These are phyloP conservation scores for Bugula neritina DNA, from an alignment of 2,888 invertebrate genomes.

Conservation along the genomic window DNA sequence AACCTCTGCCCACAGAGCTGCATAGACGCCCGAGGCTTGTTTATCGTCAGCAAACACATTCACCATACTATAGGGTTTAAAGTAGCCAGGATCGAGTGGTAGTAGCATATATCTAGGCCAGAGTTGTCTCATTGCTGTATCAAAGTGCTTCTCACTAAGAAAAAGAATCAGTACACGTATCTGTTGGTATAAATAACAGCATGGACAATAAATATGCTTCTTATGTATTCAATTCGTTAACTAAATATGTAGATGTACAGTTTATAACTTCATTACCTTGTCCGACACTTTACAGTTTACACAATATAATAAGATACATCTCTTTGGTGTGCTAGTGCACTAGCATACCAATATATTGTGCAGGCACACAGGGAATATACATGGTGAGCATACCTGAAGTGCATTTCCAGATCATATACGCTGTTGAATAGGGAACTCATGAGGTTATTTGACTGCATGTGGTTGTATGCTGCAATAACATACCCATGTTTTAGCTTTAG, in stretches of 20 bases:
- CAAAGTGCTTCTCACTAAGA: constrained; percentile 17
- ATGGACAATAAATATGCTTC: too few species aligned
- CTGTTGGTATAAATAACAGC: too few species aligned
- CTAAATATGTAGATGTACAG: too few species aligned
- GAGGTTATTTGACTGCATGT: constrained; percentile 73
- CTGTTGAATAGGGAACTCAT: constrained; percentile 76
- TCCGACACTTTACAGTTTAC: too few species aligned
- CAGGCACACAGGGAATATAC: too few species aligned
- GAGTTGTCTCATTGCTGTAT: constrained; percentile 16
- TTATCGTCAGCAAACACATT: not conserved
- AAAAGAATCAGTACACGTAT: not conserved
- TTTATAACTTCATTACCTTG: too few species aligned
- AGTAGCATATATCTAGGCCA: constrained; percentile 22
- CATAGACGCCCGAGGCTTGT: constrained; percentile 18
- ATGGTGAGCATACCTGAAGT: constrained; percentile 63
- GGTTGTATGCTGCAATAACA: constrained; percentile 59
- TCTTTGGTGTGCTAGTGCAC: too few species aligned
- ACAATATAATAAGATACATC: too few species aligned
- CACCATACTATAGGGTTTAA: not conserved
- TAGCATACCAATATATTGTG: too few species aligned
- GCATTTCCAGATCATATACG: constrained; percentile 74
- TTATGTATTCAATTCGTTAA: too few species aligned
- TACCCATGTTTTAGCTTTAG: too few species aligned
- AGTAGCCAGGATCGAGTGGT: constrained; percentile 1
- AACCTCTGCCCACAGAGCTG: constrained; percentile 15